phyloP scores from a whole-genome alignment of 2,113 vertebrate genomes.

The Butastur rufipennis region DNA sequence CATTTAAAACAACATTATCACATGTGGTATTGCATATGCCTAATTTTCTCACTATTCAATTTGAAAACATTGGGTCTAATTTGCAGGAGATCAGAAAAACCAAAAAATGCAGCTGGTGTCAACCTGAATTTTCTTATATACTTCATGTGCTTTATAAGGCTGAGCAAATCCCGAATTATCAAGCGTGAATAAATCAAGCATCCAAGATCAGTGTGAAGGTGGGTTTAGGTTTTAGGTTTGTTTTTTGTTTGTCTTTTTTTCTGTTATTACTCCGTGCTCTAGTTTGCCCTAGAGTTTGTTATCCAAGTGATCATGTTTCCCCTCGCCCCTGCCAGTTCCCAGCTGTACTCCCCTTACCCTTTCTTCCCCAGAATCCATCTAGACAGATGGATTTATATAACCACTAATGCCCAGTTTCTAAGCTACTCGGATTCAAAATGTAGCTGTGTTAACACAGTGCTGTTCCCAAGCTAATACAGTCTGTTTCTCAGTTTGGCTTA shows the following conservation, averaged over 20 bases:
- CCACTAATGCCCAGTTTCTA: neutral
- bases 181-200: neutral
- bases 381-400: neutral
- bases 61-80: neutral
- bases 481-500: neutral
- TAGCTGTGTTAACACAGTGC: neutral
- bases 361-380: neutral
- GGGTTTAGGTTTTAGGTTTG: neutral
- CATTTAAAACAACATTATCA: neutral
- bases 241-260: neutral
- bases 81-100: neutral
- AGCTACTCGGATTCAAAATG: neutral
- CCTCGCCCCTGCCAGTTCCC: neutral
- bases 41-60: neutral
- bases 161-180: neutral
- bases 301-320: neutral
- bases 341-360: neutral
- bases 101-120: neutral
- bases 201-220: neutral
- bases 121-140: neutral
- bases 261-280: neutral
- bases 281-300: neutral
- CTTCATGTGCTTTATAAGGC: neutral
- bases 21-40: neutral
- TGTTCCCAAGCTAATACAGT: neutral